These are phyloP conservation scores for Perodicticus potto DNA, from an alignment of 2,797 vertebrate species.

Conservation along the genomic window DNA sequence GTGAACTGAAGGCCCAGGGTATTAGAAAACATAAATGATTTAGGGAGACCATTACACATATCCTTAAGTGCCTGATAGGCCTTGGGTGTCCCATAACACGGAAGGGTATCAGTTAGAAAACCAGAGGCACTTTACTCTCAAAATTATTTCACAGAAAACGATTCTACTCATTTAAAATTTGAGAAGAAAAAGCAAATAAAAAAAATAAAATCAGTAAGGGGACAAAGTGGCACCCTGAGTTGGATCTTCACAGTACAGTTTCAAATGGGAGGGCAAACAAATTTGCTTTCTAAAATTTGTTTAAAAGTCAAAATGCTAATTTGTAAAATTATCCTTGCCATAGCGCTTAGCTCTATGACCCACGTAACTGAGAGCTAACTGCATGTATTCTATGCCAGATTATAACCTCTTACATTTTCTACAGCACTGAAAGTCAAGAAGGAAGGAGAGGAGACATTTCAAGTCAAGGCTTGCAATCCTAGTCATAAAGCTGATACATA, in stretches of 20 bases:
- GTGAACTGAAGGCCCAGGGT: background rate
- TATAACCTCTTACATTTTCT: conserved; percentile 5
- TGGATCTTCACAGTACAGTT: background rate
- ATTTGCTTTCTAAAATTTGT: background rate
- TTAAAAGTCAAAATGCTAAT: background rate
- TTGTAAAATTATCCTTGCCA: background rate
- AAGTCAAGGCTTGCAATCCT: background rate
- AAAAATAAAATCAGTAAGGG: background rate
- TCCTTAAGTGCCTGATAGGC: background rate
- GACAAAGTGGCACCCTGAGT: background rate
- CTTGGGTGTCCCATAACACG: background rate
- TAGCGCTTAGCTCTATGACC: background rate
- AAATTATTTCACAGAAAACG: background rate
- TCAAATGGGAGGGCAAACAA: background rate
- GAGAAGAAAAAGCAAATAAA: background rate
- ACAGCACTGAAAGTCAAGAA: conserved; percentile 1
- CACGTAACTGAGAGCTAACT: background rate
- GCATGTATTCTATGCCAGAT: background rate
- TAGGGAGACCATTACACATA: background rate
- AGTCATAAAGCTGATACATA: background rate
- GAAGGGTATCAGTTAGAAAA: conserved; percentile 27
- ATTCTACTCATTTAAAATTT: conserved; percentile 1
- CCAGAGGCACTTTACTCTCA: background rate
- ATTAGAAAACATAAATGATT: conserved; percentile 40
- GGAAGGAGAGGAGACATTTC: background rate